Evolutionary conservation across 2,113 vertebrate genomes (phyloP).

Genomic region (Malurus alboscapulatus): DNA sequence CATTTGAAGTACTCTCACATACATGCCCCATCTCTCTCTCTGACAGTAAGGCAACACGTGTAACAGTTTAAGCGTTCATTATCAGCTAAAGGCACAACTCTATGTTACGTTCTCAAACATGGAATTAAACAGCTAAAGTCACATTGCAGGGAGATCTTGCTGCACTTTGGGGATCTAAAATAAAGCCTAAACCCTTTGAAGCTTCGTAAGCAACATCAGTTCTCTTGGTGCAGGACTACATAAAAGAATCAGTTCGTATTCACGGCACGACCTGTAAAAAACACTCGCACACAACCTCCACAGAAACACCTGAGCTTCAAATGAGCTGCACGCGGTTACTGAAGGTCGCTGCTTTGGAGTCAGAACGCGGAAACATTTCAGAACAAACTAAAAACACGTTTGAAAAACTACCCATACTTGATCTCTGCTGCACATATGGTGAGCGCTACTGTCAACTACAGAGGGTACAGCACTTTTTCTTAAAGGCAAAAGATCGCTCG

Average conservation of each 20-base stretch:
- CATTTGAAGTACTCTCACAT: slow-evolving; percentile 51
- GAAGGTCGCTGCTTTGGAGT: background rate
- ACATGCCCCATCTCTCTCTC: slow-evolving; percentile 59
- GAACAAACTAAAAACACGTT: slow-evolving; percentile 61
- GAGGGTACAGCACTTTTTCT: background rate
- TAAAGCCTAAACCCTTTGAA: slow-evolving; percentile 42
- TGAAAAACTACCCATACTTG: slow-evolving; percentile 27
- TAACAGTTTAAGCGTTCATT: slow-evolving; percentile 66
- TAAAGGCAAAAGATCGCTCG: background rate
- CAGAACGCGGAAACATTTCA: background rate
- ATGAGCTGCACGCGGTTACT: background rate
- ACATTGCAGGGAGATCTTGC: slow-evolving; percentile 27
- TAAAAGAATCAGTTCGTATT: background rate
- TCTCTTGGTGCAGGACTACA: slow-evolving; percentile 16
- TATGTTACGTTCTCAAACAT: slow-evolving; percentile 38
- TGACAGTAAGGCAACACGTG: slow-evolving; percentile 69
- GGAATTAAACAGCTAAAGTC: slow-evolving; percentile 40
- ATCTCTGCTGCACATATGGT: slow-evolving; percentile 21
- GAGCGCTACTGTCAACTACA: slow-evolving; percentile 38
- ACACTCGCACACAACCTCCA: background rate
- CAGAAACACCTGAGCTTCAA: slow-evolving; percentile 51
- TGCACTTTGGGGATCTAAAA: slow-evolving; percentile 44
- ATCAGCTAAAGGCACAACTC: slow-evolving; percentile 68
- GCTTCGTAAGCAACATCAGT: slow-evolving; percentile 12
- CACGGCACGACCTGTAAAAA: slow-evolving; percentile 13